Base-by-base conservation (phyloP, 2,888 invertebrate species). In the Lithophane ornitopus region DNA sequence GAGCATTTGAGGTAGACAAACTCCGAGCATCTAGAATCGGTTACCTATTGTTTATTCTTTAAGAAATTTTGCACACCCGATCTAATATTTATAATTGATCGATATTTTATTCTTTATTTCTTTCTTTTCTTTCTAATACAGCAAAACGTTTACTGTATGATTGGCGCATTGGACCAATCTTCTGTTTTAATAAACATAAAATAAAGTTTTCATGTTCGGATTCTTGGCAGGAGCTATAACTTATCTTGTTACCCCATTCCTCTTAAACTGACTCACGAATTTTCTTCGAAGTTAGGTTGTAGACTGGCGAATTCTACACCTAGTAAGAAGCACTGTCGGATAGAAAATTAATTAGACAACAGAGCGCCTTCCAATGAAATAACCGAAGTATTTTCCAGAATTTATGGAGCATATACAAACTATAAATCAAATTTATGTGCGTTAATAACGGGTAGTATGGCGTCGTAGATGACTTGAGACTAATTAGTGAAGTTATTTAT, bases 351-450 rank as follows among this genome's bases (percentile, higher is more conserved):
- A 85, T 87, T 70, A 81, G 70, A 69, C n/a, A 78, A 78, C 49
- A 70, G 26, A 81, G 39, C 63, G 71, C 72, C 65, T 81, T 77
- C 67, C 67, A 76, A 74, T 77, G 78, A 85, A 84, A 81, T 82
- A 81, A 82, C 80, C 81, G 70, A 84, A 85, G 85, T 85, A 85
- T 88, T 89, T 87, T 85, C 79, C 82, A 81, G 75, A 89, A 90
- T 89, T 91, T 87, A 87, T 88, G 81, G 85, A 80, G 71, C 82
- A 88, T 85, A 89, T 81, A 87, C 86, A 85, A 88, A 87, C 87
- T 85, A 89, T 91, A 88, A 89, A 91, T 91, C 89, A 90, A 85
- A 87, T 90, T 91, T 88, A 91, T 89, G 87, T 81, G 66, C 82
- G 84, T 81, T 88, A 88, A 91, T 90, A 91, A 88, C 88, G 88